Conservation (phyloP, 2,888 invertebrate genomes). For the Pyrrhia umbra region DNA sequence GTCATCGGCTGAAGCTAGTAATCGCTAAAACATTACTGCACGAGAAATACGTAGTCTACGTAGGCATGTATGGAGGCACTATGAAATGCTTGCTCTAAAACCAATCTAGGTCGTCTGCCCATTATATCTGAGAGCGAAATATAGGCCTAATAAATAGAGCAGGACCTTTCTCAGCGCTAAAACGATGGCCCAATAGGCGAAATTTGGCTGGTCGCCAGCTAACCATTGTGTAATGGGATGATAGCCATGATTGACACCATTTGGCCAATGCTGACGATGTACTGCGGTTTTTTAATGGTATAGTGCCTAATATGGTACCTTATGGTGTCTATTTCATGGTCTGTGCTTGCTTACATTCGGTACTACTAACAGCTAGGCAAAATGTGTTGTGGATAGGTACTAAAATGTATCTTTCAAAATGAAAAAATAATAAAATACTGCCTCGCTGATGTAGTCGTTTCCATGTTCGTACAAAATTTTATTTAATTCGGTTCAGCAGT, state of each 20-base stretch:
- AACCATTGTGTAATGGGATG: slow-evolving; percentile 56
- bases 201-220: slow-evolving; percentile 54
- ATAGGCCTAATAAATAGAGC: slow-evolving; percentile 45
- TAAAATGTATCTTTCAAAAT: too few relatives aligned
- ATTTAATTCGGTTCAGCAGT: too few relatives aligned
- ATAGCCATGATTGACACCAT: slow-evolving; percentile 62
- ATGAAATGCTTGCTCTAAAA: slow-evolving; percentile 4
- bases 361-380: too few relatives aligned
- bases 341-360: neutral
- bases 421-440: too few relatives aligned
- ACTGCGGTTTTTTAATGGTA: slow-evolving; percentile 28
- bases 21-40: too few relatives aligned
- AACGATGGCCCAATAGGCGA: slow-evolving; percentile 36
- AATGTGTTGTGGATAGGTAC: too few relatives aligned
- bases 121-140: slow-evolving; percentile 36
- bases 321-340: slow-evolving; percentile 2
- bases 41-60: neutral
- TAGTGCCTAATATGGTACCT: slow-evolving; percentile 4
- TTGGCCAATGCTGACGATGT: slow-evolving; percentile 36
- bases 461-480: too few relatives aligned
- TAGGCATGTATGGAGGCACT: neutral
- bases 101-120: slow-evolving; percentile 29
- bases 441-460: too few relatives aligned
- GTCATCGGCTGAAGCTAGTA: neutral
- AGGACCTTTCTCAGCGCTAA: slow-evolving; percentile 36